A percentile compares a stretch with the other conserved stretches of the same genome.
Conservation (phyloP, 2,797 vertebrate genomes). For the Pangasius krempfi region DNA sequence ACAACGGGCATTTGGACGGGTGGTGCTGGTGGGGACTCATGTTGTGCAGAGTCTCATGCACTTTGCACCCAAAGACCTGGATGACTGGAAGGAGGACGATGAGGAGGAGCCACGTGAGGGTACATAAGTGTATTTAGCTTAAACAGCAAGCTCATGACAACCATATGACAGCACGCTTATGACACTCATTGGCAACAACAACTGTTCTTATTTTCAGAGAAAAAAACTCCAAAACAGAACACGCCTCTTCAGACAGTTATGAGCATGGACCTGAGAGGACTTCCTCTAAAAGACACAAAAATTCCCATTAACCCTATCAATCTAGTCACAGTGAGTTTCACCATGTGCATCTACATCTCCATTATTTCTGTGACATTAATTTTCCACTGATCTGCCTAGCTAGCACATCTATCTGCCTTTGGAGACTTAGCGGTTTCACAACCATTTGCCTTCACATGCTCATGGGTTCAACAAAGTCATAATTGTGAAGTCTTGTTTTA, state of each 20-base stretch:
- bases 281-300: slow-evolving; percentile 71
- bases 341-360: not conserved
- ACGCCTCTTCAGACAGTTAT: slow-evolving; percentile 68
- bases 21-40: slow-evolving; percentile 86
- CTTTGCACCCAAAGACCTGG: slow-evolving; percentile 77
- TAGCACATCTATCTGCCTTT: too few species aligned
- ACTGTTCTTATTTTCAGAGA: slow-evolving; percentile 43
- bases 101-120: slow-evolving; percentile 68
- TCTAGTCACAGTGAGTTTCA: slow-evolving; percentile 67
- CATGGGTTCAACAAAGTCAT: not conserved
- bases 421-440: not conserved
- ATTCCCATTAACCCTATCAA: slow-evolving; percentile 76
- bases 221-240: slow-evolving; percentile 46
- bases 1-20: slow-evolving; percentile 84
- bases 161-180: not conserved
- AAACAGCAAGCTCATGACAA: not conserved
- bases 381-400: not conserved
- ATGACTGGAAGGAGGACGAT: slow-evolving; percentile 76
- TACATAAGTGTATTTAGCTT: not conserved
- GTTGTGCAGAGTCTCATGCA: slow-evolving; percentile 84
- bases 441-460: not conserved
- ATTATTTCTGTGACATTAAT: not conserved
- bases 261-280: slow-evolving; percentile 67
- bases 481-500: not conserved
- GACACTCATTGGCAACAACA: not conserved